These are phyloP conservation scores for Grallaria varia DNA, from an alignment of 2,113 vertebrate genomes.

Conservation along the genomic window DNA sequence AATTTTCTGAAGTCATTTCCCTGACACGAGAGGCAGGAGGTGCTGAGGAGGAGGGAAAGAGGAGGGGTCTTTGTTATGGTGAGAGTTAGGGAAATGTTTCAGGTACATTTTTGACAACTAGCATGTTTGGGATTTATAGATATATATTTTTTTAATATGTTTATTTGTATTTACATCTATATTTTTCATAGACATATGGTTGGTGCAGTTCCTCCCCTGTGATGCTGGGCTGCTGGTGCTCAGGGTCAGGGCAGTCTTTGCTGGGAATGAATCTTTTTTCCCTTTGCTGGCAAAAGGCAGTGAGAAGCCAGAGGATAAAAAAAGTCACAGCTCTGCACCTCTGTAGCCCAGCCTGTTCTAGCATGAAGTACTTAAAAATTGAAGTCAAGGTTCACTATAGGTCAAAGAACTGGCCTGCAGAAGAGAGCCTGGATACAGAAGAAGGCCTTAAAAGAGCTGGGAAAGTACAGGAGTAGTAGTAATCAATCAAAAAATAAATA, in stretches of 20 bases:
- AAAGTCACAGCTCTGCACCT: background rate
- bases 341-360: rapidly evolving
- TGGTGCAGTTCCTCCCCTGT: background rate
- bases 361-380: background rate
- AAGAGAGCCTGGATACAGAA: background rate
- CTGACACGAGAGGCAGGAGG: background rate
- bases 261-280: background rate
- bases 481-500: background rate
- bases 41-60: background rate
- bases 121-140: rapidly evolving
- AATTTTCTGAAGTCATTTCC: background rate
- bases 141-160: no score
- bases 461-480: background rate
- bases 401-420: background rate
- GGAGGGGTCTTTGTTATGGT: rapidly evolving
- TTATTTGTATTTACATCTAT: background rate
- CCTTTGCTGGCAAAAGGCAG: background rate
- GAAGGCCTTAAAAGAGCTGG: background rate
- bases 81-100: background rate
- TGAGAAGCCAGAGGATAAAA: background rate
- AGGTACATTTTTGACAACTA: background rate
- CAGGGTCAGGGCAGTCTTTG: background rate
- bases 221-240: background rate
- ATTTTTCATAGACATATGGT: background rate
- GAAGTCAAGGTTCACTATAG: background rate